Percentiles rank a stretch among this genome's conserved stretches.
Evolutionary conservation across 2,888 invertebrate species (phyloP).

Genomic region (Theretra japonica): DNA sequence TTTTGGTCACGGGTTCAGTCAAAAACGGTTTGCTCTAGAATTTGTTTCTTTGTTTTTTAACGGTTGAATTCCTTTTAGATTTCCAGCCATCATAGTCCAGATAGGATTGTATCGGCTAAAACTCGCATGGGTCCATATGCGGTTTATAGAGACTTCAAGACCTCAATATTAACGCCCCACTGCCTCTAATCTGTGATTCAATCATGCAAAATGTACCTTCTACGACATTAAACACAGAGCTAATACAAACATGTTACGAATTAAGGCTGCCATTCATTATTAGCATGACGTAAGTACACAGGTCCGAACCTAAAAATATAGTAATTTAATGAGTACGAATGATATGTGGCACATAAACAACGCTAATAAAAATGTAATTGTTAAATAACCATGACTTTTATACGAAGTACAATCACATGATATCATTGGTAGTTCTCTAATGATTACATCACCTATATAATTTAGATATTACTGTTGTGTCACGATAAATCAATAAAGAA

Average conservation of each 20-base stretch:
- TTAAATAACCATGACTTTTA: constrained; percentile 8
- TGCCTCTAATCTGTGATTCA: too few relatives aligned
- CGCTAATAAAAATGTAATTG: neutral
- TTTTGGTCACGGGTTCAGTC: too few relatives aligned
- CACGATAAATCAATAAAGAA: constrained; percentile 25
- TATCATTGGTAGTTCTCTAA: constrained; percentile 6
- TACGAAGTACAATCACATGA: constrained; percentile 10
- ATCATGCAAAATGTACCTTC: too few relatives aligned
- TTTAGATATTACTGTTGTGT: constrained; percentile 16
- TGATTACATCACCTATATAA: constrained; percentile 23
- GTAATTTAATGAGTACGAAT: neutral
- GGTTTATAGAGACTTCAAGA: too few relatives aligned
- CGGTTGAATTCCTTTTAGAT: too few relatives aligned
- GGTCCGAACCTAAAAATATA: neutral
- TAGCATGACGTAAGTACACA: neutral
- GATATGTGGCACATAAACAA: neutral
- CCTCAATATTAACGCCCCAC: too few relatives aligned
- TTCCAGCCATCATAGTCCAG: too few relatives aligned
- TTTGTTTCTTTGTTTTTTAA: too few relatives aligned
- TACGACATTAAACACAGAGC: too few relatives aligned
- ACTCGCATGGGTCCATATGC: too few relatives aligned
- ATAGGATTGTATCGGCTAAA: too few relatives aligned
- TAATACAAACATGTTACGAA: neutral
- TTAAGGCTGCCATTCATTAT: neutral
- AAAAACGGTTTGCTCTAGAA: too few relatives aligned